Evolutionary conservation across 2,888 invertebrate genomes (phyloP).

Genomic region (Polia nebulosa): DNA sequence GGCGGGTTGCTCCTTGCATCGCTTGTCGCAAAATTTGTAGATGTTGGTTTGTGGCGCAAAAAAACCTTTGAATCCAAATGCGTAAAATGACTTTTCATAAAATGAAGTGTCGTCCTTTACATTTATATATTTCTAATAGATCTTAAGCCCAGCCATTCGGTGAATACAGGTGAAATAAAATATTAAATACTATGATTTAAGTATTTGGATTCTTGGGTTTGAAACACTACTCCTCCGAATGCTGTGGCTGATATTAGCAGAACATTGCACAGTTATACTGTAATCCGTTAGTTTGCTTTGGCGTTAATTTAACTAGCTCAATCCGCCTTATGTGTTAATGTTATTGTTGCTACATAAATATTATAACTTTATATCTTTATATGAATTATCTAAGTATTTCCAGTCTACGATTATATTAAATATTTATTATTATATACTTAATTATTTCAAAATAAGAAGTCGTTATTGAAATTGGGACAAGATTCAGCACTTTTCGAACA

Average conservation of each 20-base stretch:
- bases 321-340: constrained; percentile 31
- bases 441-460: neutral
- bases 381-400: constrained; percentile 43
- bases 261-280: constrained; percentile 12
- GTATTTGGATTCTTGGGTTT: constrained; percentile 34
- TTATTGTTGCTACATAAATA: constrained; percentile 25
- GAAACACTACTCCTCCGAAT: constrained; percentile 3
- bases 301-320: constrained; percentile 24
- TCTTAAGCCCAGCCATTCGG: neutral
- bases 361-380: constrained; percentile 20
- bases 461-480: constrained; percentile 17
- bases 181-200: neutral
- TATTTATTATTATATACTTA: constrained; percentile 18
- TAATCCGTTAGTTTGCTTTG: constrained; percentile 31
- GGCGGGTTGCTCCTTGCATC: constrained; percentile 27
- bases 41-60: constrained; percentile 15
- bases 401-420: constrained; percentile 15
- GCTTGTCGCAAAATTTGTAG: constrained; percentile 30
- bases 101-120: no score
- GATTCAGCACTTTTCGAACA: neutral
- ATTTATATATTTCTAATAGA: no score
- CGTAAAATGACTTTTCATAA: constrained; percentile 11
- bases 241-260: constrained; percentile 21
- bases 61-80: constrained; percentile 36
- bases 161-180: neutral